A percentile compares a stretch with the other conserved stretches of the same genome.
Evolutionary conservation across 2,797 vertebrate genomes (phyloP).

Genomic region (Taeniopygia guttata): DNA sequence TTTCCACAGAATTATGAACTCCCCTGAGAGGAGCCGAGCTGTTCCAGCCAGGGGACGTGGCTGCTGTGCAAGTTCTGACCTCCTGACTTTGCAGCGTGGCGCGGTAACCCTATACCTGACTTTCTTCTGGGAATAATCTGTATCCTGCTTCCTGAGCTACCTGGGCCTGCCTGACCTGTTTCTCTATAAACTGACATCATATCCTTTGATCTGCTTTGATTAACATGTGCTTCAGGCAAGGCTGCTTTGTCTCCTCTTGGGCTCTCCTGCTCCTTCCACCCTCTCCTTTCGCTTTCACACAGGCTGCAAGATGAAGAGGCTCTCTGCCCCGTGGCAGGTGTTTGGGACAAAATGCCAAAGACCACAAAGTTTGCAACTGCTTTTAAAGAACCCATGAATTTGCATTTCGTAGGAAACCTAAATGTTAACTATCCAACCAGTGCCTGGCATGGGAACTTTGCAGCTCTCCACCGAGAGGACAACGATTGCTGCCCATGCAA

Average conservation of each 20-base stretch:
- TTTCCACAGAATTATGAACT: neutral
- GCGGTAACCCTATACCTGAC: constrained; percentile 75
- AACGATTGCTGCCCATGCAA: rapidly evolving
- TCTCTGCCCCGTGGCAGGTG: neutral
- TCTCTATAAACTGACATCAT: constrained; percentile 81
- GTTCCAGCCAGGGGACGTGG: constrained; percentile 30
- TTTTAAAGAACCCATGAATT: neutral
- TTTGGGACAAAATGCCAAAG: neutral
- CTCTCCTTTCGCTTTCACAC: constrained; percentile 51
- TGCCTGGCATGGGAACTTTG: neutral
- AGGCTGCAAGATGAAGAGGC: neutral
- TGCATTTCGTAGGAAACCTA: neutral
- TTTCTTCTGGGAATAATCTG: constrained; percentile 81
- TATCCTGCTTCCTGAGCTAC: constrained; percentile 83
- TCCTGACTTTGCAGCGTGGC: constrained; percentile 66
- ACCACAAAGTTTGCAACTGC: neutral
- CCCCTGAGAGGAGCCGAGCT: constrained; percentile 13
- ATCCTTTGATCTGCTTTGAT: constrained; percentile 76
- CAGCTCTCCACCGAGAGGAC: rapidly evolving
- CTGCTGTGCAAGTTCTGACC: constrained; percentile 69
- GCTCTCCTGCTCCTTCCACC: constrained; percentile 21
- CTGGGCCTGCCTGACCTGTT: constrained; percentile 92
- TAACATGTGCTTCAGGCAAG: constrained; percentile 69
- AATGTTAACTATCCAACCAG: neutral
- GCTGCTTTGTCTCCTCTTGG: constrained; percentile 67